phyloP scores from a whole-genome alignment of 2,888 invertebrate genomes.

The Nasonia oneida region DNA sequence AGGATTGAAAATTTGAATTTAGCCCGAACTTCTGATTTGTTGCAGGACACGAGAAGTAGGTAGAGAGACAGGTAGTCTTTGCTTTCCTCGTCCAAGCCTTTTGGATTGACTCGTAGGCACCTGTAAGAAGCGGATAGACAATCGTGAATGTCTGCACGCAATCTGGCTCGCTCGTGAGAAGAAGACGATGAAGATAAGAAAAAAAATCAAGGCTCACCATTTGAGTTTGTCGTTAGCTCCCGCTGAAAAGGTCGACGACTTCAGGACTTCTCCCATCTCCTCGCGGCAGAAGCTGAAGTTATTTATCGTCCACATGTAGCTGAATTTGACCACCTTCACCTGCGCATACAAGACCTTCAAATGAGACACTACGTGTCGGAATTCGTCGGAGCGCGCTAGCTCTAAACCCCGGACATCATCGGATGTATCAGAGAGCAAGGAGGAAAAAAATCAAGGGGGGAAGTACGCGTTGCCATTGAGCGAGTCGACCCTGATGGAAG shows the following conservation, averaged over 20 bases:
- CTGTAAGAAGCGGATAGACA: slow-evolving; percentile 78
- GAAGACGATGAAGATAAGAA: not conserved
- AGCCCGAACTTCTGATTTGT: slow-evolving; percentile 99
- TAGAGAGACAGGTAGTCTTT: slow-evolving; percentile 99
- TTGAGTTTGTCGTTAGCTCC: slow-evolving; percentile 99
- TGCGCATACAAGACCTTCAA: slow-evolving; percentile 81
- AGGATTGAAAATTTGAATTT: slow-evolving; percentile 99
- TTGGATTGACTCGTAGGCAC: slow-evolving; percentile 99
- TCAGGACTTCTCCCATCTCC: slow-evolving; percentile 99
- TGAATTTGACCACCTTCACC: slow-evolving; percentile 99
- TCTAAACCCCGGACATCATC: not conserved
- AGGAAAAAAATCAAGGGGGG: not conserved
- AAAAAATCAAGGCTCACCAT: slow-evolving; percentile 84
- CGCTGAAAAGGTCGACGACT: slow-evolving; percentile 99
- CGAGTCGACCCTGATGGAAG: not conserved
- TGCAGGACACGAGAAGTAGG: slow-evolving; percentile 99
- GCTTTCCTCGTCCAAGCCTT: slow-evolving; percentile 99
- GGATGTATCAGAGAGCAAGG: not conserved
- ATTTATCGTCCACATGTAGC: slow-evolving; percentile 99
- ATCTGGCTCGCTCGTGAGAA: not conserved
- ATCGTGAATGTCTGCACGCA: not conserved
- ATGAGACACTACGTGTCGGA: slow-evolving; percentile 71
- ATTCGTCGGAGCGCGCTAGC: slow-evolving; percentile 17
- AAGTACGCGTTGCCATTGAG: not conserved
- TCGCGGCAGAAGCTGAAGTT: slow-evolving; percentile 99